phyloP scores from a whole-genome alignment of 1,140 invertebrate species.

The Drosophila tani region DNA sequence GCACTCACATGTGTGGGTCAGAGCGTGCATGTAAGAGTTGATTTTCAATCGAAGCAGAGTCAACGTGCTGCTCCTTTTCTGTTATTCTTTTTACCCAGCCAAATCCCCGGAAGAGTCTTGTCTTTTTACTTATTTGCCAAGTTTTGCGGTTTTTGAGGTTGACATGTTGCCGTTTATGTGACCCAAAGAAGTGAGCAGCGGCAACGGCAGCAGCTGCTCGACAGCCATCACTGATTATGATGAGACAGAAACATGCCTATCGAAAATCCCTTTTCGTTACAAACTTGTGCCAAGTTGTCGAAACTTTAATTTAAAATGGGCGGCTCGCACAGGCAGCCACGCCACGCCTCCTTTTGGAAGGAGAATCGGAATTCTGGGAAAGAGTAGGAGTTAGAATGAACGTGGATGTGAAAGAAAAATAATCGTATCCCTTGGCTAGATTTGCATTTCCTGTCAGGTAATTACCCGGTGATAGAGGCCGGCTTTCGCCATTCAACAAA shows the following conservation, averaged over 20 bases:
- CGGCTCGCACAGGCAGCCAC: slow-evolving; percentile 8
- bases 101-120: slow-evolving; percentile 14
- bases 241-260: slow-evolving; percentile 50
- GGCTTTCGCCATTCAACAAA: slow-evolving; percentile 64
- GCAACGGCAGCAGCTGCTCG: slow-evolving; percentile 62
- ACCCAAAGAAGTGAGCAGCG: slow-evolving; percentile 68
- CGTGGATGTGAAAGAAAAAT: slow-evolving; percentile 54
- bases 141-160: slow-evolving; percentile 82
- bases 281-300: slow-evolving; percentile 71
- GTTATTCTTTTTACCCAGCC: slow-evolving; percentile 27
- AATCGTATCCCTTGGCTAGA: slow-evolving; percentile 66
- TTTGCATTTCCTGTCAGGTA: slow-evolving; percentile 81
- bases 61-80: slow-evolving; percentile 50
- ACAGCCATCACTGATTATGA: slow-evolving; percentile 74
- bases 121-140: slow-evolving; percentile 76
- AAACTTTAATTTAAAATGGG: slow-evolving; percentile 65
- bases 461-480: slow-evolving; percentile 75
- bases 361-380: background rate
- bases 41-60: slow-evolving; percentile 75
- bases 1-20: slow-evolving; percentile 40
- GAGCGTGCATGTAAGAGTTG: slow-evolving; percentile 61
- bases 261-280: slow-evolving; percentile 56
- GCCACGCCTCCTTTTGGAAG: slow-evolving; percentile 38
- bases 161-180: slow-evolving; percentile 82
- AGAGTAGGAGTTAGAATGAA: slow-evolving; percentile 3